These are phyloP conservation scores for Myrmecobius fasciatus DNA, from an alignment of 2,113 vertebrate genomes.

Conservation along the genomic window DNA sequence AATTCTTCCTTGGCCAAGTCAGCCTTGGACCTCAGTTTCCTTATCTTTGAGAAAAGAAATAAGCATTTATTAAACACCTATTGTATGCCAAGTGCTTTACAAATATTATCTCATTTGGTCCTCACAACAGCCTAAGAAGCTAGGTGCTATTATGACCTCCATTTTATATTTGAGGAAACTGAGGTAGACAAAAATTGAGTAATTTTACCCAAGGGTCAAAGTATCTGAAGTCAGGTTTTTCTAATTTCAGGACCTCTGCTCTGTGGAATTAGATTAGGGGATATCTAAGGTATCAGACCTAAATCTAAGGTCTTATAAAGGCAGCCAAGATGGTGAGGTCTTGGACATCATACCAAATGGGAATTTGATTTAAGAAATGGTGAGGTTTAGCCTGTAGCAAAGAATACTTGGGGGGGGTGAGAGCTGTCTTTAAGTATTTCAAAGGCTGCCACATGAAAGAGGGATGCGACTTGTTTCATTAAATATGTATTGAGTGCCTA, in stretches of 20 bases:
- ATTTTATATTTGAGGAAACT: not conserved
- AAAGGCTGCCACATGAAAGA: not conserved
- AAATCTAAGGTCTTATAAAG: not conserved
- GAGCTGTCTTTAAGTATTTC: not conserved
- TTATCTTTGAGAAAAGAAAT: not conserved
- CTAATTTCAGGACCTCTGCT: not conserved
- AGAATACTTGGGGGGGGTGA: not conserved
- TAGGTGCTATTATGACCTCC: not conserved
- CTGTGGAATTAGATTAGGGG: not conserved
- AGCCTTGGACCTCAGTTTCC: not conserved
- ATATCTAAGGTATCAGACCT: not conserved
- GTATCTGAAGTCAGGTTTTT: not conserved
- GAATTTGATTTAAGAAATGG: not conserved
- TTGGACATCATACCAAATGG: not conserved
- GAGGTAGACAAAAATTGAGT: not conserved
- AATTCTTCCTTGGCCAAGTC: not conserved
- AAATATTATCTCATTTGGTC: not conserved
- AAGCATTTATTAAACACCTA: not conserved
- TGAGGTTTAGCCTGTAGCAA: not conserved
- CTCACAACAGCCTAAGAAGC: not conserved
- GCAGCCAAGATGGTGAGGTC: not conserved
- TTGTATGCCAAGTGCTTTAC: not conserved
- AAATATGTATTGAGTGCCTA: not conserved
- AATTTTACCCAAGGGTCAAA: not conserved
- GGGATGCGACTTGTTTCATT: not conserved